These are phyloP conservation scores for Nyctibius bracteatus DNA, from an alignment of 2,113 vertebrate genomes.

Conservation along the genomic window DNA sequence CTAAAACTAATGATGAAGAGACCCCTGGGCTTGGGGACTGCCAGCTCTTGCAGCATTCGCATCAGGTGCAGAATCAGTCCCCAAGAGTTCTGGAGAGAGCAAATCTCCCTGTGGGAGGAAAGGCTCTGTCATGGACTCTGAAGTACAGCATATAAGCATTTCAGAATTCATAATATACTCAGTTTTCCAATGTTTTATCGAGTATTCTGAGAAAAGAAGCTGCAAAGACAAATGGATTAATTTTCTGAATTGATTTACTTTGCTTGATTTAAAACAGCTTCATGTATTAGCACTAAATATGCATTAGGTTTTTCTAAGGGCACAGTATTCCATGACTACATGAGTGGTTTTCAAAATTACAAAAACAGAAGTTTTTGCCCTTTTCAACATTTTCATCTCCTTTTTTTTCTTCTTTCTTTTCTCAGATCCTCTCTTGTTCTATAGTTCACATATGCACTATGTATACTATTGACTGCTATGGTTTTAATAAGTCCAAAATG, in stretches of 20 bases:
- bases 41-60: not conserved
- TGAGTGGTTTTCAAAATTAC: constrained; percentile 52
- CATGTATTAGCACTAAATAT: constrained; percentile 28
- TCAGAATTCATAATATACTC: not conserved
- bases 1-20: not conserved
- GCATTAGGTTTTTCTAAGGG: constrained; percentile 19
- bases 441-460: constrained; percentile 2
- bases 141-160: not conserved
- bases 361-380: not conserved
- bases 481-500: constrained; percentile 36
- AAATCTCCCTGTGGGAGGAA: not conserved
- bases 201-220: constrained; percentile 18
- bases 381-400: not conserved
- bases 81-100: not conserved
- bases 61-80: not conserved
- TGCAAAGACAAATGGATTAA: constrained; percentile 37
- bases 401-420: constrained; percentile 9
- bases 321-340: not conserved
- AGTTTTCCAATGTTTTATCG: not conserved
- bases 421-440: not conserved
- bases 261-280: constrained; percentile 10
- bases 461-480: constrained; percentile 21
- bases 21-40: not conserved
- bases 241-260: constrained; percentile 43
- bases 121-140: not conserved